Evolutionary conservation across 2,113 vertebrate genomes (phyloP).

Genomic region (Ophthalmolycus amberensis): DNA sequence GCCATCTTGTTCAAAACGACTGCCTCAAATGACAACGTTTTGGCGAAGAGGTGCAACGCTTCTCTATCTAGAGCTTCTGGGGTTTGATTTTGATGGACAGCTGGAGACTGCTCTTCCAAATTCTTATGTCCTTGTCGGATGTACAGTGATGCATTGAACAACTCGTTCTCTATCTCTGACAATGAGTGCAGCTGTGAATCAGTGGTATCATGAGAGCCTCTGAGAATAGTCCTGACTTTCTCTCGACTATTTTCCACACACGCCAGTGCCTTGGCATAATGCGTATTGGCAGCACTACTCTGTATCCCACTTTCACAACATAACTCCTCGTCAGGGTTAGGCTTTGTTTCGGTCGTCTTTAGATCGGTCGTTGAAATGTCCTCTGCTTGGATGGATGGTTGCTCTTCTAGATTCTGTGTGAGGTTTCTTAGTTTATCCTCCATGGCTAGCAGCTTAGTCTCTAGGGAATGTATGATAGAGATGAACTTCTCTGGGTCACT

Average conservation of each 20-base stretch:
- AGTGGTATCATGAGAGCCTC: conserved; percentile 70
- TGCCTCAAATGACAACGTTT: conserved; percentile 90
- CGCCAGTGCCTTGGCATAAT: conserved; percentile 85
- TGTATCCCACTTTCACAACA: conserved; percentile 50
- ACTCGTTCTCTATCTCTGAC: conserved; percentile 84
- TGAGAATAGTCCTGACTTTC: conserved; percentile 84
- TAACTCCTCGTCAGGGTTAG: conserved; percentile 82
- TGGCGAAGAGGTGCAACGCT: conserved; percentile 85
- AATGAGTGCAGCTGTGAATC: conserved; percentile 79
- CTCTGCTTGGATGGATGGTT: conserved; percentile 82
- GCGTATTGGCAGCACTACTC: conserved; percentile 78
- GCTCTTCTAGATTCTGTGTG: conserved; percentile 87
- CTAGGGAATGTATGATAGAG: conserved; percentile 91
- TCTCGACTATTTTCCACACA: conserved; percentile 89
- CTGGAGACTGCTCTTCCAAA: conserved; percentile 51
- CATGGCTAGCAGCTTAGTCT: conserved; percentile 91
- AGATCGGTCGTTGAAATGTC: conserved; percentile 76
- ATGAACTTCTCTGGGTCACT: conserved; percentile 91
- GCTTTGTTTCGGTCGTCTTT: conserved; percentile 80
- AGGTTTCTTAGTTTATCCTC: conserved; percentile 93
- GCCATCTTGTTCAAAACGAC: conserved; percentile 91
- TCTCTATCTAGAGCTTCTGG: conserved; percentile 71
- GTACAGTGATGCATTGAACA: conserved; percentile 84
- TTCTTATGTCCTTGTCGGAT: conserved; percentile 76
- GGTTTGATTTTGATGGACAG: conserved; percentile 31